Evolutionary conservation across 2,797 vertebrate species (phyloP), one percentile per base, ranked within the genome.

Genomic region (Salarias fasciatus): DNA sequence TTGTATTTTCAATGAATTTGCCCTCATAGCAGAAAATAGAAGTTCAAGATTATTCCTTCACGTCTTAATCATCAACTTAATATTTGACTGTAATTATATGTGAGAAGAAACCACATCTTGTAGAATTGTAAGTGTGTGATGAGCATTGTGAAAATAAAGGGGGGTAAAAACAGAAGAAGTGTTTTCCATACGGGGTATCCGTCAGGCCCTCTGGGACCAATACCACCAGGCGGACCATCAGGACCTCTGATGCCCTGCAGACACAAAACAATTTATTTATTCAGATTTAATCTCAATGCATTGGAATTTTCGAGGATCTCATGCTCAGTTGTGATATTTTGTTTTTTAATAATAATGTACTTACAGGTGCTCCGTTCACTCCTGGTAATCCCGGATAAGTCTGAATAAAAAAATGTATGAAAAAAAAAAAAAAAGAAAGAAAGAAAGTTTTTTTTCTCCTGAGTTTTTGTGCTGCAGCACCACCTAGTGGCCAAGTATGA

Each of bases 361-460:
- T 95, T 93, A 98, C 96, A 79, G 85, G 56, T 18, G 68, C 53
- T 18, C 96, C 96, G 41, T 88, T 73, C n/a, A 61, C 1, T 63
- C 96, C 95, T 30, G 88, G 93, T 14, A 86, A 57, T 15, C 95
- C 95, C 29, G 86, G 92, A 46, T 87, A 61, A 62, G 89, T 86
- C 95, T 97, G 52, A 66, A 75, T 37, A 35, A 57, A 31, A 49
- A 10, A 14, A 42, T 9, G 5, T n/a, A n/a, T n/a, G 29, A 7
- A 6, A 0, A 18, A 14, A 1, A 15, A 7, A 42, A 12, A 45
- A n/a, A 4, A 7, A 52, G 0, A 3, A 28, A 1, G 37, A 11
- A 43, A 18, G 29, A 0, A 50, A 0, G 4, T 6, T 8, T 13
- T 8, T n/a, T n/a, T 11, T 11, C 2, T 13, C 8, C n/a, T 14